Percentiles rank a stretch among this genome's conserved stretches.
phyloP scores from a whole-genome alignment of 2,113 vertebrate genomes.

The Ceyx margarethae region DNA sequence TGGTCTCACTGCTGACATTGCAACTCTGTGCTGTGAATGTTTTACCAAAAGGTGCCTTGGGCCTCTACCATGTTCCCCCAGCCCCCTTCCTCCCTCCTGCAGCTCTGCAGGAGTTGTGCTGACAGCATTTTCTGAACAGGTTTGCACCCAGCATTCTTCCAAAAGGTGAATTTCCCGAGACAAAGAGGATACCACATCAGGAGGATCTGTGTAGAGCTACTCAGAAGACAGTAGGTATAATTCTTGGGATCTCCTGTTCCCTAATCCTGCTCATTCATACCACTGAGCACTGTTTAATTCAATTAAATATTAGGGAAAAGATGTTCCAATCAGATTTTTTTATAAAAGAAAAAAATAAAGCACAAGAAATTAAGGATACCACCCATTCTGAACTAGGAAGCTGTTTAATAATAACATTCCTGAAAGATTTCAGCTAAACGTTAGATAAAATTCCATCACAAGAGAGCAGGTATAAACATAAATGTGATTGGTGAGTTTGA shows the following conservation, averaged over 20 bases:
- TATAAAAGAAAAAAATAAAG: background rate
- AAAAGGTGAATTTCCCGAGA: constrained; percentile 8
- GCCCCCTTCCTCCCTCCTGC: background rate
- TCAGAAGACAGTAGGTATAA: background rate
- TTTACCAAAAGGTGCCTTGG: background rate
- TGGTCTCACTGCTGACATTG: background rate
- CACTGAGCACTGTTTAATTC: background rate
- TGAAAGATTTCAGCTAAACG: background rate
- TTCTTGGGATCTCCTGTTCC: background rate
- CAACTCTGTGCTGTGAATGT: background rate
- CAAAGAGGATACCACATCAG: background rate
- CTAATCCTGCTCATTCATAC: background rate
- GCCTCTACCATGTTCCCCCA: background rate
- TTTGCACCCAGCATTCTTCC: background rate
- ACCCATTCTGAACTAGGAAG: background rate
- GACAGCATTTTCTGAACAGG: constrained; percentile 16
- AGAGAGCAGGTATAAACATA: background rate
- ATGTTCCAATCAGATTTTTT: background rate
- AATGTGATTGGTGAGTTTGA: background rate
- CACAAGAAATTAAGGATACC: background rate
- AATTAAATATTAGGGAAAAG: background rate
- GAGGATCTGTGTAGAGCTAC: background rate
- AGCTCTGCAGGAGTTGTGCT: background rate
- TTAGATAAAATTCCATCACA: background rate
- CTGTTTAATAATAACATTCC: background rate